These are phyloP conservation scores for Leptopilina syphax DNA, from an alignment of 2,888 invertebrate genomes.

Conservation along the genomic window DNA sequence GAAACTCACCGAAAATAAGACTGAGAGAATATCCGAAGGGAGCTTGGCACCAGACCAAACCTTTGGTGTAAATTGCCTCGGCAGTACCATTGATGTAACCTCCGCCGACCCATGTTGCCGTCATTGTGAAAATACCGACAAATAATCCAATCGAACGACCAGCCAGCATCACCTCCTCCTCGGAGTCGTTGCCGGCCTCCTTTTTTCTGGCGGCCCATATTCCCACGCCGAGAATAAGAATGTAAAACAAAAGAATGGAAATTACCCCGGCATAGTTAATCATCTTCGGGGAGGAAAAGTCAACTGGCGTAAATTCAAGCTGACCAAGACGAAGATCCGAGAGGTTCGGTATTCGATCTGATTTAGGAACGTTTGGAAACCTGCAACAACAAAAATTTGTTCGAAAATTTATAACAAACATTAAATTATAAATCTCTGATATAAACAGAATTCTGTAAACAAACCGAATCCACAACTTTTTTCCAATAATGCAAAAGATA, in stretches of 20 bases:
- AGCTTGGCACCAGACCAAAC: slow-evolving; percentile 98
- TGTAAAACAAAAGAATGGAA: slow-evolving; percentile 97
- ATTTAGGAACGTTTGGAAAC: slow-evolving; percentile 72
- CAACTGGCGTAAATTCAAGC: slow-evolving; percentile 72
- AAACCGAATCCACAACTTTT: too few relatives aligned
- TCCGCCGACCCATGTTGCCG: slow-evolving; percentile 99
- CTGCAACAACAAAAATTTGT: slow-evolving; percentile 55
- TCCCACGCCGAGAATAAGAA: slow-evolving; percentile 95
- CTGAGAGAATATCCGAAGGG: slow-evolving; percentile 99
- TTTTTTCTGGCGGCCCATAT: slow-evolving; percentile 99
- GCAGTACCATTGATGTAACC: slow-evolving; percentile 99
- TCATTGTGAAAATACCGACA: slow-evolving; percentile 99
- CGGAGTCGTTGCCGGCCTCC: slow-evolving; percentile 90
- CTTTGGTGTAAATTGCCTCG: slow-evolving; percentile 95
- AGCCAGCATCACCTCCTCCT: slow-evolving; percentile 99
- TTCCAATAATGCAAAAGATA: too few relatives aligned
- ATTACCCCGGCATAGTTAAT: slow-evolving; percentile 95
- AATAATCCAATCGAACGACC: slow-evolving; percentile 97
- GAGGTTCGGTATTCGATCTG: slow-evolving; percentile 71
- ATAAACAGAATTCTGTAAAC: too few relatives aligned
- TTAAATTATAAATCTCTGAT: too few relatives aligned
- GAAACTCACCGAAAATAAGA: slow-evolving; percentile 89
- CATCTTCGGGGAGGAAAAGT: slow-evolving; percentile 80
- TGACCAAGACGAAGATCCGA: slow-evolving; percentile 72
- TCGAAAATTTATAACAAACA: too few relatives aligned